A percentile compares a stretch with the other conserved stretches of the same genome.
Evolutionary conservation across 1,140 invertebrate species (phyloP).

Genomic region (Sarcophaga bullata): DNA sequence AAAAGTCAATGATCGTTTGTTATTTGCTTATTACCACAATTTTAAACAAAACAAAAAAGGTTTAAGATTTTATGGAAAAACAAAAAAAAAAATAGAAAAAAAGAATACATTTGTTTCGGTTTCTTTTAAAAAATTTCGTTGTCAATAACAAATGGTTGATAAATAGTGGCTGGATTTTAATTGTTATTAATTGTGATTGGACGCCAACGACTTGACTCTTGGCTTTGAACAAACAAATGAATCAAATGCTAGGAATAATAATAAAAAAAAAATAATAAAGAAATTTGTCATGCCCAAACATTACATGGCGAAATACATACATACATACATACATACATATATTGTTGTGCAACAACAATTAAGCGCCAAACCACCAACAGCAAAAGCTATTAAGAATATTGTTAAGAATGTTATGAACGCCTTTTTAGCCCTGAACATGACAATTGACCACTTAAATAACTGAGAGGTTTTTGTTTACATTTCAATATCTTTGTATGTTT

Average conservation of each 20-base stretch:
- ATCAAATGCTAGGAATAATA: not conserved
- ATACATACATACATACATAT: too few species aligned
- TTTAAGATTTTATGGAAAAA: not conserved
- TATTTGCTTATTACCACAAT: not conserved
- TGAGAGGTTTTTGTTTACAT: not conserved
- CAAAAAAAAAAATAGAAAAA: too few species aligned
- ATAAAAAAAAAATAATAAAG: not conserved
- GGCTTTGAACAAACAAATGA: not conserved
- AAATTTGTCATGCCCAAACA: constrained; percentile 15
- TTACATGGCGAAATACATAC: constrained; percentile 19
- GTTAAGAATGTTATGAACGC: not conserved
- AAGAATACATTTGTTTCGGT: constrained; percentile 1
- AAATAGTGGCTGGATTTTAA: not conserved
- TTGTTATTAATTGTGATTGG: constrained; percentile 6
- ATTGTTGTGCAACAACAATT: not conserved
- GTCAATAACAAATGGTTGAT: constrained; percentile 5
- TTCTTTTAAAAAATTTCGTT: not conserved
- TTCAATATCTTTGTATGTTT: too few species aligned
- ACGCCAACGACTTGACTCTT: constrained; percentile 6
- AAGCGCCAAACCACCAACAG: not conserved
- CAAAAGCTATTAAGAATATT: not conserved
- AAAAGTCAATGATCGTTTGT: constrained; percentile 20
- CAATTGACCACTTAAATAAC: constrained; percentile 1
- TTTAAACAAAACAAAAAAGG: not conserved
- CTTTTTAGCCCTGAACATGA: constrained; percentile 26